These are phyloP conservation scores for Gryllus bimaculatus DNA, from an alignment of 1,140 invertebrate genomes.

Conservation along the genomic window DNA sequence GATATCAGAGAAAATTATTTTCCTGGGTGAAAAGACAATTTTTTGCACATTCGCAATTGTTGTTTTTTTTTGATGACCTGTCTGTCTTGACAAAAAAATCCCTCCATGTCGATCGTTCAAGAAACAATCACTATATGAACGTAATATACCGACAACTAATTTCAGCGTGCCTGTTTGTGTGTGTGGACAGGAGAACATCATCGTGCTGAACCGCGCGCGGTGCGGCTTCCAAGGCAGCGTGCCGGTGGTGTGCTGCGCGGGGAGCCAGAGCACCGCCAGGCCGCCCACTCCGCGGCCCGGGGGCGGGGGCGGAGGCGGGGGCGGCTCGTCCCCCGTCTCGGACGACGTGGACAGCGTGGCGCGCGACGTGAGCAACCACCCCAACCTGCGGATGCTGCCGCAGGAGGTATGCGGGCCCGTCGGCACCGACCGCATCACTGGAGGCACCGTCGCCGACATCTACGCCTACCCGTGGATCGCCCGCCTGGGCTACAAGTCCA, in stretches of 20 bases:
- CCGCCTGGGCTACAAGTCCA: constrained; percentile 49
- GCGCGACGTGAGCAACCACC: neutral
- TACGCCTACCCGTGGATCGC: constrained; percentile 69
- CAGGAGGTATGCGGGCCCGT: neutral
- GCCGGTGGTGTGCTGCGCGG: neutral
- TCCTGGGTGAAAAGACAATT: too few species aligned
- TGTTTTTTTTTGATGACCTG: too few species aligned
- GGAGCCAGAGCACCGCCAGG: neutral
- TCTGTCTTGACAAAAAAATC: too few species aligned
- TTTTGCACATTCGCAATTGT: too few species aligned
- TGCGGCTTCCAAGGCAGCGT: neutral
- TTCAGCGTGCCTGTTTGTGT: too few species aligned
- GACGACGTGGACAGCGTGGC: neutral
- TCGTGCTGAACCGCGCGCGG: neutral
- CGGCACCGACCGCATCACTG: constrained; percentile 47
- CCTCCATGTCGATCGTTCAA: too few species aligned
- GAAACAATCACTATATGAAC: too few species aligned
- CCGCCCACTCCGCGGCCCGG: too few species aligned
- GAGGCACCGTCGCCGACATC: constrained; percentile 50
- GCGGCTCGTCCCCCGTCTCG: neutral
- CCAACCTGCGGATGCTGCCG: neutral
- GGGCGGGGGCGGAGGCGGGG: too few species aligned
- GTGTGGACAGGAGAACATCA: neutral
- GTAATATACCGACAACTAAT: too few species aligned
- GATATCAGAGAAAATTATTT: too few species aligned